Evolutionary conservation across 2,888 invertebrate species (phyloP).

Genomic region (Tenthredo amoena): DNA sequence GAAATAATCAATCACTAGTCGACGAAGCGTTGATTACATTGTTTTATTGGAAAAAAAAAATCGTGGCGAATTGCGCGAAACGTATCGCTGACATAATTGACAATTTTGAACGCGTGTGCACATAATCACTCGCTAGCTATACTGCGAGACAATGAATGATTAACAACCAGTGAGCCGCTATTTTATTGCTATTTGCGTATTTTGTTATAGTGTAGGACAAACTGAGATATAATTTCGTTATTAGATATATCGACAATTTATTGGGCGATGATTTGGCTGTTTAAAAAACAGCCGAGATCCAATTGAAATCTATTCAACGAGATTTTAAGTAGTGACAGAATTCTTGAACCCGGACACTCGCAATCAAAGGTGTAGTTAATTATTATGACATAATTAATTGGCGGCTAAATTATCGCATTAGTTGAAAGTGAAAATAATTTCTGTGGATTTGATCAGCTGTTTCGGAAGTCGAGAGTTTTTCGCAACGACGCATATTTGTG

Average conservation of each 20-base stretch:
- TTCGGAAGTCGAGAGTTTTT: background rate
- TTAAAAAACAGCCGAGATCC: background rate
- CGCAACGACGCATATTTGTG: background rate
- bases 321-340: background rate
- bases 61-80: background rate
- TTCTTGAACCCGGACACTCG: background rate
- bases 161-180: background rate
- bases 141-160: background rate
- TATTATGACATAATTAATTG: background rate
- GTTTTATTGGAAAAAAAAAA: background rate
- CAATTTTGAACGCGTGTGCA: slow-evolving; percentile 15
- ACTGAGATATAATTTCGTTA: background rate
- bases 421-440: background rate
- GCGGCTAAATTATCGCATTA: background rate
- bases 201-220: background rate
- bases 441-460: slow-evolving; percentile 22
- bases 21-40: background rate
- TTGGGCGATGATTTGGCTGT: background rate
- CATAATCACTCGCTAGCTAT: background rate
- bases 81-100: background rate
- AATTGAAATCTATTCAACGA: background rate
- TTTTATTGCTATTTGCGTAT: background rate
- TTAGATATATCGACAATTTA: background rate
- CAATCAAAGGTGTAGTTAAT: background rate
- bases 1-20: background rate